These are phyloP conservation scores for Amphipoea oculea DNA, from an alignment of 2,888 invertebrate genomes.

Conservation along the genomic window DNA sequence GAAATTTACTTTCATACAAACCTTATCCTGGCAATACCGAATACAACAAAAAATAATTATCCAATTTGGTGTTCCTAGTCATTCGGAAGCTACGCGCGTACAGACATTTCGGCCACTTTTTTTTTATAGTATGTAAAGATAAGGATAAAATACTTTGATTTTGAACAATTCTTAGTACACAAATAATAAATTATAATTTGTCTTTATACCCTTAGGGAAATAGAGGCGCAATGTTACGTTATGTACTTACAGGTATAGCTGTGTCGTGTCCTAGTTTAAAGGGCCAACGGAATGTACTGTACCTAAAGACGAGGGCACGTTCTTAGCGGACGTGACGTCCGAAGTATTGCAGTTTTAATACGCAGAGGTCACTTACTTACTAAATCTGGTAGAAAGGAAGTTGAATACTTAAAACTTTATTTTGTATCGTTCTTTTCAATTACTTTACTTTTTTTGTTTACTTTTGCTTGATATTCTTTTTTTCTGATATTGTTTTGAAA, in stretches of 20 bases:
- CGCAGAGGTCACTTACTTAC: neutral
- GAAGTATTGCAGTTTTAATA: slow-evolving; percentile 26
- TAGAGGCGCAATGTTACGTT: too few relatives aligned
- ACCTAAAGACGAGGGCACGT: slow-evolving; percentile 36
- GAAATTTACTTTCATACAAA: too few relatives aligned
- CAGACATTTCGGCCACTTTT: too few relatives aligned
- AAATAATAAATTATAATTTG: neutral
- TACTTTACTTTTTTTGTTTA: neutral
- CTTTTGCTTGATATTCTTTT: neutral
- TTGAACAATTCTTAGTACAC: neutral
- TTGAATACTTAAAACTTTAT: neutral
- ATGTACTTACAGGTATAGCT: neutral
- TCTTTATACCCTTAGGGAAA: neutral
- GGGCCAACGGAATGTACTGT: slow-evolving; percentile 20
- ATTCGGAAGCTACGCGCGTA: too few relatives aligned
- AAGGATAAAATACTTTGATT: neutral
- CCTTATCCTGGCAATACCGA: too few relatives aligned
- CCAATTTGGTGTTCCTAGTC: too few relatives aligned
- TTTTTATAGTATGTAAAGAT: too few relatives aligned
- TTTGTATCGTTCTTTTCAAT: neutral
- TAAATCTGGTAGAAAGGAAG: neutral
- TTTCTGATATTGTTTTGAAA: neutral
- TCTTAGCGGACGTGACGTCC: slow-evolving; percentile 28
- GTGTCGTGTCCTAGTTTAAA: slow-evolving; percentile 24
- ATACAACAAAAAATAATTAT: too few relatives aligned